Base-by-base conservation (phyloP, 1,140 invertebrate genomes). In the Tetramorium parvispinum region DNA sequence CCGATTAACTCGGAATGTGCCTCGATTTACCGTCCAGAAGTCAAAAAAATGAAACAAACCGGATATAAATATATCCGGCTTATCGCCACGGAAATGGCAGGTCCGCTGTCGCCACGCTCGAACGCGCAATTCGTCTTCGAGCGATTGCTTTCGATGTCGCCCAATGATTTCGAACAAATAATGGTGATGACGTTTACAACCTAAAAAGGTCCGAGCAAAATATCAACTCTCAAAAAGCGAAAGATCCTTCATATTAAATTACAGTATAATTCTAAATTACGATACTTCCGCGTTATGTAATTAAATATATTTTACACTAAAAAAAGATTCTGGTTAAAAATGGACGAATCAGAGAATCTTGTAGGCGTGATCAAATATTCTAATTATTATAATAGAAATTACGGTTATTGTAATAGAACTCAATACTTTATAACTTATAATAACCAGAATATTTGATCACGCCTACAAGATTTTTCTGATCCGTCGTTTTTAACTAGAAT, bases 21-120 rank as follows among this genome's bases (percentile, higher is more conserved):
- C 68, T 73, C 79, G 79, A 83, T 83, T 83, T 73, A 81, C 18
- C 40, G 68, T 2, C 68, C 24, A 49, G 18, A 53, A 53, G 27
- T 37, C 79, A 73, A 73, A 75, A 71, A 73, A 73, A n/a, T n/a
- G 55, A 83, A 61, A 83, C 53, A 61, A 83, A 83, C 37, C 51
- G 65, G 46, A 68, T 43, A 24, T 37, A 59, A 37, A n/a, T 59
- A 57, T n/a, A 71, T 71, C 37, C 51, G 40, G 32, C 55, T 71
- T 82, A 82, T 82, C 66, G 51, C 24, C 53, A 40, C 79, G 51
- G 27, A 73, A 82, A 16, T 82, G 37, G 24, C 37, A 51, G 21
- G 46, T 66, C 18, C 37, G n/a, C 21, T 46, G n/a, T 24, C 6
- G 51, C 18, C 16, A 73, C 66, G 16, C 79, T 59, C 51, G 16